Evolutionary conservation across 2,888 invertebrate genomes (phyloP), one percentile per base, ranked within the genome.

Genomic region (Argyresthia goedartella): DNA sequence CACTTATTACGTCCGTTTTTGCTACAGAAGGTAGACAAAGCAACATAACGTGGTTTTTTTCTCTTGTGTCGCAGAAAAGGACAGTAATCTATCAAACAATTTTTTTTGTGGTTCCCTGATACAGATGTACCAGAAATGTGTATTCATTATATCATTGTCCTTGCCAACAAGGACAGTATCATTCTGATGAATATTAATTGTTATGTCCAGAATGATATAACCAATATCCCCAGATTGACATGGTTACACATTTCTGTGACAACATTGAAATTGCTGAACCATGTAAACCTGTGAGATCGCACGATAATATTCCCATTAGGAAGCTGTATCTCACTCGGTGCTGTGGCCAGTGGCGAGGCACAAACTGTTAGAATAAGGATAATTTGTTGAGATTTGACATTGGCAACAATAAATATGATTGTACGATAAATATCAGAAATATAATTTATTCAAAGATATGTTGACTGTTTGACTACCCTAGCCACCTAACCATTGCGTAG

Each of bases 381-480:
- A 75, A 76, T 62, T 71, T 77, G 75, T 81, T 78, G 76, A 79
- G 73, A 77, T 71, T 76, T 82, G 84, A 82, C 82, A 71, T 77
- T 76, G 69, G 76, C 70, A 71, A 73, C 69, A 74, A 75, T 69
- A 65, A 66, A 73, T 73, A 77, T 73, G 70, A 81, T 79, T 79
- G 74, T 81, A 78, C 67, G 67, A 74, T 74, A 16, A 74, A 75
- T 57, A 54, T 52, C 71, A 80, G 72, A 78, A 80, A 81, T 84
- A 84, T 84, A 85, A 85, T 78, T 85, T 84, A 85, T 84, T 84
- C 75, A 72, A 74, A 67, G 64, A 69, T 61, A 55, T 42, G 13
- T 13, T 43, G 39, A 9, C n/a, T 39, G 39, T 39, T 39, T 39
- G 10, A 11, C 8, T 39, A 6, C 7, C 39, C 3, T 39, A 39